A percentile compares a stretch with the other conserved stretches of the same genome.
Conservation (phyloP, 2,797 vertebrate genomes). For the Ctenosaura bakeri region DNA sequence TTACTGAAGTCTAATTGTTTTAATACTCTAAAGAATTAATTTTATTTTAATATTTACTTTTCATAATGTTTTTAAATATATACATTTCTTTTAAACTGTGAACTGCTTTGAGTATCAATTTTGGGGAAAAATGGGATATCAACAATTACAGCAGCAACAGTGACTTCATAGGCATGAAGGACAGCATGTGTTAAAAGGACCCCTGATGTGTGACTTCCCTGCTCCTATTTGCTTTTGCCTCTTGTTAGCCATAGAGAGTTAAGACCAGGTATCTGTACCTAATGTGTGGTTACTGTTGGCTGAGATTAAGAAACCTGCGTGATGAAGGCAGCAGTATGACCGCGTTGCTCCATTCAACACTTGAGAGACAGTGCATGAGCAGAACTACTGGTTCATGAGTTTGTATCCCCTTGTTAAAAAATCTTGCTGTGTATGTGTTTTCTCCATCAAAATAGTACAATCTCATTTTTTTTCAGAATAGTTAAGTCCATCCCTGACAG, state of each 20-base stretch:
- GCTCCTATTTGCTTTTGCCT: not conserved
- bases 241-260: not conserved
- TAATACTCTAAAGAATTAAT: no score
- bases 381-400: not conserved
- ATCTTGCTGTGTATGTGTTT: no score
- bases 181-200: not conserved
- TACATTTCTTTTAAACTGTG: no score
- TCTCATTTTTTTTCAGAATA: not conserved
- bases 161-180: not conserved
- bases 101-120: no score
- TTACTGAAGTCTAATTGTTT: no score
- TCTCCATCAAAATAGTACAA: not conserved
- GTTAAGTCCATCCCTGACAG: not conserved
- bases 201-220: not conserved
- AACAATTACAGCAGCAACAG: no score
- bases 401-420: not conserved
- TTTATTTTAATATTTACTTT: no score
- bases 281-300: not conserved
- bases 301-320: not conserved
- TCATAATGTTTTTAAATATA: no score
- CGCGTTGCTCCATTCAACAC: not conserved
- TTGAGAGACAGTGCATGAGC: not conserved
- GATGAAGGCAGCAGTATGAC: not conserved
- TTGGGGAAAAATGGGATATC: no score
- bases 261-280: not conserved